phyloP scores from a whole-genome alignment of 92 coral and sea anemone genomes.

The Blastomussa wellsi region DNA sequence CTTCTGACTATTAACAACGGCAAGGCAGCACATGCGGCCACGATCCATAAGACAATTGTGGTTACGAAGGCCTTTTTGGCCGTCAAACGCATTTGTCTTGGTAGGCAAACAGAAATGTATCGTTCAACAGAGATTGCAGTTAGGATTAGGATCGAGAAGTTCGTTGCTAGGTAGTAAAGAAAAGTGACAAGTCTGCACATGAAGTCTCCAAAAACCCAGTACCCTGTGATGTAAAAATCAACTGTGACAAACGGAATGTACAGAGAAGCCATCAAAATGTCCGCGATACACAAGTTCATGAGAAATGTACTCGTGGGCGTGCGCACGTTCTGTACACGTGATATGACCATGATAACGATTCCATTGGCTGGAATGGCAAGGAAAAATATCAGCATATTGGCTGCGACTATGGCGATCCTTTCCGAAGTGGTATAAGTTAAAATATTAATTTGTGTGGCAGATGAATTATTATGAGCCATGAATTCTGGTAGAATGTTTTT shows the following conservation, averaged over 20 bases:
- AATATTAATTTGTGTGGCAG: neutral
- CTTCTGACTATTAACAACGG: constrained; percentile 62
- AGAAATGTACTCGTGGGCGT: constrained; percentile 80
- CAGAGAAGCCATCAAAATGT: constrained; percentile 71
- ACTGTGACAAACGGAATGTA: constrained; percentile 77
- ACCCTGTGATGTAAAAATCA: constrained; percentile 48
- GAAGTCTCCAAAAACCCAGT: constrained; percentile 77
- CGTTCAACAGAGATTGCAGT: constrained; percentile 78
- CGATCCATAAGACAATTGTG: constrained; percentile 56
- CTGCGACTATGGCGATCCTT: constrained; percentile 47
- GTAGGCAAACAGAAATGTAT: constrained; percentile 73
- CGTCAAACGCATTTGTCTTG: constrained; percentile 52
- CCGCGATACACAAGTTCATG: constrained; percentile 76
- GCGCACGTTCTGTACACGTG: constrained; percentile 73
- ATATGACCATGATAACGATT: constrained; percentile 66
- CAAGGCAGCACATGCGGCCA: constrained; percentile 49
- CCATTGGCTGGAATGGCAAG: constrained; percentile 74
- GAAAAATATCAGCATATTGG: constrained; percentile 52
- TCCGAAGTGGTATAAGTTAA: constrained; percentile 37
- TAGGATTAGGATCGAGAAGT: constrained; percentile 69
- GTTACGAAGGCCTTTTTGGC: constrained; percentile 44
- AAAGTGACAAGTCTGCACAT: constrained; percentile 73
- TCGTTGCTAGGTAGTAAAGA: constrained; percentile 62
- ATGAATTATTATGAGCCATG: constrained; percentile 35
- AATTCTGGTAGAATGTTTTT: neutral